phyloP scores from a whole-genome alignment of 2,797 vertebrate species.

The Gadopsis marmoratus region DNA sequence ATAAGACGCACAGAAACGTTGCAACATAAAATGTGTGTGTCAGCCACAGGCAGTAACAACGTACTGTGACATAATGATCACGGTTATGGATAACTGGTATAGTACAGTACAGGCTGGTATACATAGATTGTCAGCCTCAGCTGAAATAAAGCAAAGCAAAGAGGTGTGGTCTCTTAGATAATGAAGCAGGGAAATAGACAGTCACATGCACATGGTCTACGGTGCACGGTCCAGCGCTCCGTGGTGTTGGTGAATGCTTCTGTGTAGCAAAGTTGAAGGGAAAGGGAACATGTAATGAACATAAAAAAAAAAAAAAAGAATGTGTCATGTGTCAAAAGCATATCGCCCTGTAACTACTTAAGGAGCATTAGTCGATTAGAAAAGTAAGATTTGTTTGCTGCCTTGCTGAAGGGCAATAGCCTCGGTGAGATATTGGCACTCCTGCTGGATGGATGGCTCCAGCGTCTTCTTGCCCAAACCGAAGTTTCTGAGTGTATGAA shows the following conservation, averaged over 20 bases:
- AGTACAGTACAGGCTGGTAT: not conserved
- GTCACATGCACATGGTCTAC: not conserved
- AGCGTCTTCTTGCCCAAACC: slow-evolving; percentile 74
- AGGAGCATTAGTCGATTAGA: not conserved
- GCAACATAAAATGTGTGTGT: not conserved
- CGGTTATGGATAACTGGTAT: not conserved
- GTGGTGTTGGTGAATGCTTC: not conserved
- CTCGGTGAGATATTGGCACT: slow-evolving; percentile 72
- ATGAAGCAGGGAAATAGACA: not conserved
- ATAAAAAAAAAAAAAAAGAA: not conserved
- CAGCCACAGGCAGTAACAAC: not conserved
- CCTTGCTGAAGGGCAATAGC: slow-evolving; percentile 68
- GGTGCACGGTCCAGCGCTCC: not conserved
- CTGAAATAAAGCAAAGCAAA: not conserved
- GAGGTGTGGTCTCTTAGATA: not conserved
- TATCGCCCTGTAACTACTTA: not conserved
- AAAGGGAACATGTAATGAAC: not conserved
- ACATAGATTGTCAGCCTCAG: not conserved
- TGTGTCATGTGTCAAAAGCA: not conserved
- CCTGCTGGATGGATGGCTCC: slow-evolving; percentile 74
- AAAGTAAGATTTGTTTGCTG: slow-evolving; percentile 7
- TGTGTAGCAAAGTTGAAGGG: not conserved
- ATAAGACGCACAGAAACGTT: not conserved
- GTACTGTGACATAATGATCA: not conserved
- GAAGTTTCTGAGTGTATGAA: slow-evolving; percentile 79